phyloP scores from a whole-genome alignment of 1,140 invertebrate species.

The Brachionus angularis region DNA sequence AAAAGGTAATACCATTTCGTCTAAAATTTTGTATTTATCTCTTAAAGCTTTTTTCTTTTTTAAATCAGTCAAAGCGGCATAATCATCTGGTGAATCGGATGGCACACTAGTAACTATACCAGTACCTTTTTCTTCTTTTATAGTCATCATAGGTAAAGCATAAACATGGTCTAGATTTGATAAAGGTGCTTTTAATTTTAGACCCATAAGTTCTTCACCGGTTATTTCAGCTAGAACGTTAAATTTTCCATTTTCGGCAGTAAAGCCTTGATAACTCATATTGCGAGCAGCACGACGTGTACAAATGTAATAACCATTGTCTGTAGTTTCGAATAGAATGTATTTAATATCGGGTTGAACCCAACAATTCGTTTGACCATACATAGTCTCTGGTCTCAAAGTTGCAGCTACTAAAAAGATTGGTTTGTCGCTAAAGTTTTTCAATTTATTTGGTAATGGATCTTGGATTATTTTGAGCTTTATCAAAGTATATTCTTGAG shows the following conservation, averaged over 20 bases:
- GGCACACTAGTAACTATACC: conserved; percentile 97
- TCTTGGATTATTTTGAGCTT: conserved; percentile 74
- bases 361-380: conserved; percentile 99
- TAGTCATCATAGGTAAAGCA: conserved; percentile 92
- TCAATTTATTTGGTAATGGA: conserved; percentile 70
- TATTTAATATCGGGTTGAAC: conserved; percentile 89
- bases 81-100: conserved; percentile 97
- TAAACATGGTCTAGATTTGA: conserved; percentile 78
- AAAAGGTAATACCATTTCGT: conserved; percentile 85
- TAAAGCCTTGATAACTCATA: conserved; percentile 88
- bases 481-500: conserved; percentile 94
- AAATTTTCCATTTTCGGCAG: conserved; percentile 72
- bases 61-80: conserved; percentile 85
- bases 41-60: conserved; percentile 79
- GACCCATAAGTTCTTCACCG: conserved; percentile 72
- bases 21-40: conserved; percentile 84
- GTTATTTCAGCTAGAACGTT: conserved; percentile 67
- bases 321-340: conserved; percentile 70
- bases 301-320: conserved; percentile 76
- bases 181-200: conserved; percentile 75
- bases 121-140: conserved; percentile 94
- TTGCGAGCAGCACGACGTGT: conserved; percentile 82
- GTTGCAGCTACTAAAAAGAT: conserved; percentile 93
- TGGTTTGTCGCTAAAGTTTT: conserved; percentile 51
- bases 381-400: conserved; percentile 96